Base-by-base conservation (phyloP, 2,888 invertebrate genomes). In the Mythimna pallens region DNA sequence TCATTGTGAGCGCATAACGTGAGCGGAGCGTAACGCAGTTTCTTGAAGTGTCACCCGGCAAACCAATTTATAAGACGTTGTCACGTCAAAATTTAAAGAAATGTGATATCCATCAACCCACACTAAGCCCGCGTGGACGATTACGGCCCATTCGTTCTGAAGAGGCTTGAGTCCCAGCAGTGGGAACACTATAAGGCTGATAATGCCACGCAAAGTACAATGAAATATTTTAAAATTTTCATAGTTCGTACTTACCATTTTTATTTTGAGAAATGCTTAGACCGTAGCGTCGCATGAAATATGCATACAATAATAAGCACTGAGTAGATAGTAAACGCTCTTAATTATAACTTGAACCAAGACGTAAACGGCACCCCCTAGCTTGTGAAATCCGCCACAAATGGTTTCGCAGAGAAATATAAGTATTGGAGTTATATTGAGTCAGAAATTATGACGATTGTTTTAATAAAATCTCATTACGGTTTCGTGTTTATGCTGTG, bases 351-450 rank as follows among this genome's bases (percentile, higher is more conserved):
- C 83, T 89, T 89, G 75, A 34, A 71, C 87, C 88, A 76, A 63
- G 73, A 76, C 76, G 69, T 84, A 89, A 90, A 89, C 88, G 89
- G 85, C 87, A 87, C 84, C 79, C 88, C 87, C 87, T 89, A 85
- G 84, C 88, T 73, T 78, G 89, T 89, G 90, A 91, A 92, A 92
- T 92, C 89, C 89, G 86, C 90, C 90, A 86, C 91, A 92, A 93
- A 93, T 92, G 92, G 90, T 88, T 87, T 89, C 88, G 82, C 85
- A 84, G 89, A 89, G 89, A 88, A 92, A 90, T 91, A 90, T 90
- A 90, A 90, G 87, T 87, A 88, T 90, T 86, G 76, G 85, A 89
- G 84, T 89, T 87, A 87, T 86, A 88, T 88, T 84, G 80, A 85
- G 83, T 80, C 83, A 80, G 84, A 87, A 89, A 89, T 90, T 88